phyloP scores from a whole-genome alignment of 2,888 invertebrate genomes.

The Lochmaea capreae region DNA sequence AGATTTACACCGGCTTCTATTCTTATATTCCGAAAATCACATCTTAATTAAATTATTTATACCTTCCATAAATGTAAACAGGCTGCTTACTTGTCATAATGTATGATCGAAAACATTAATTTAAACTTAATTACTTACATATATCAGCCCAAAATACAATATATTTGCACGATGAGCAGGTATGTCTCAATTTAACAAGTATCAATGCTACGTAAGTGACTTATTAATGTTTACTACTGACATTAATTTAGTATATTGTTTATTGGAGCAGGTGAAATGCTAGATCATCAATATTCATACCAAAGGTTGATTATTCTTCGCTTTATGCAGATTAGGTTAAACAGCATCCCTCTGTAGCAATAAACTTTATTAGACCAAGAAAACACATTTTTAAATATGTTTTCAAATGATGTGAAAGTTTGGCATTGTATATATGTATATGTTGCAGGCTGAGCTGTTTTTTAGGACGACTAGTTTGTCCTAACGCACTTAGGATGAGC shows the following conservation, averaged over 20 bases:
- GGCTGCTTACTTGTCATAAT: too few relatives aligned
- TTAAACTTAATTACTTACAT: background rate
- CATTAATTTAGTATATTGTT: background rate
- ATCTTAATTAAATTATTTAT: too few relatives aligned
- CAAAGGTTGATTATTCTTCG: background rate
- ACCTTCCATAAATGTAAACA: too few relatives aligned
- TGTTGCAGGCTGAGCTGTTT: too few relatives aligned
- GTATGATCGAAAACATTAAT: background rate
- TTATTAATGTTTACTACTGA: background rate
- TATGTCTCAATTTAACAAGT: background rate
- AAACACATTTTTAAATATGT: too few relatives aligned
- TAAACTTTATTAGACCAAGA: too few relatives aligned
- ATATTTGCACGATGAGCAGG: constrained; percentile 3
- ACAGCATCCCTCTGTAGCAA: background rate
- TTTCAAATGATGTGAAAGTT: too few relatives aligned
- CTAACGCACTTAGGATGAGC: too few relatives aligned
- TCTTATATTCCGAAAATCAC: too few relatives aligned
- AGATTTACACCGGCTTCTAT: too few relatives aligned
- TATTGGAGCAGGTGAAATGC: background rate
- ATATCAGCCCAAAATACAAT: constrained; percentile 1
- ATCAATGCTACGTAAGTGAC: background rate
- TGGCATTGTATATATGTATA: too few relatives aligned
- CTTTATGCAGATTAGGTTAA: background rate
- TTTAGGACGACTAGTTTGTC: too few relatives aligned
- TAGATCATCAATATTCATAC: background rate